Evolutionary conservation across 2,888 invertebrate species (phyloP), one percentile per base, ranked within the genome.

Genomic region (Macrophya alboannulata): DNA sequence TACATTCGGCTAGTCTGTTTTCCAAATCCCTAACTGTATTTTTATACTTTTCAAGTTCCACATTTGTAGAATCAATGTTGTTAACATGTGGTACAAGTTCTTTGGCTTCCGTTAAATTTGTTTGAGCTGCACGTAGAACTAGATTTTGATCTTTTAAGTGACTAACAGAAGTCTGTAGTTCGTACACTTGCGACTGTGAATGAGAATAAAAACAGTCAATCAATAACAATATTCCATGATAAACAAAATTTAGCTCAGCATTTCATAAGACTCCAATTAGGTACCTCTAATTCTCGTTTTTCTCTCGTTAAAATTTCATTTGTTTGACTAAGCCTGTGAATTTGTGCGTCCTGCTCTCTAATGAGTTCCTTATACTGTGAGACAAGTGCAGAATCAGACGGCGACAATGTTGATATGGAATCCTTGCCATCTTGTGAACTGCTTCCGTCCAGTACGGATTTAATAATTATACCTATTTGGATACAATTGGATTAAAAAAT

Each of bases 341-440:
- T 94, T 88, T 96, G 95, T 55, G 94, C 95, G 93, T 98, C 98
- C 94, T 99, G 99, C 89, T 98, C 98, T 86, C 98, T 95, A 89
- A 99, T 99, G 84, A 99, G 95, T 86, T 97, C 96, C 94, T 98
- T 98, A 94, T 98, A 99, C 93, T 98, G 98, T 43, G 95, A 94
- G 65, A 98, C 94, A 51, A 94, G 87, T 84, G 91, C 91, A 4
- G 92, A 91, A 86, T 91, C 92, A 4, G 90, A 85, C 62, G 91
- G 89, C 68, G 88, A 89, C 86, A 91, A 87, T 62, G 88, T 87
- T 72, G 90, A 87, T 9, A 88, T 86, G 48, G 90, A 88, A 85
- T 91, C 91, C 86, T 89, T 91, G 21, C 89, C 87, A 1, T 89
- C 86, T 51, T 90, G 88, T 8, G 86, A 86, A 71, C 89, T 91